Base-by-base conservation (phyloP, 2,888 invertebrate species). In the Pristionchus fissidentatus region DNA sequence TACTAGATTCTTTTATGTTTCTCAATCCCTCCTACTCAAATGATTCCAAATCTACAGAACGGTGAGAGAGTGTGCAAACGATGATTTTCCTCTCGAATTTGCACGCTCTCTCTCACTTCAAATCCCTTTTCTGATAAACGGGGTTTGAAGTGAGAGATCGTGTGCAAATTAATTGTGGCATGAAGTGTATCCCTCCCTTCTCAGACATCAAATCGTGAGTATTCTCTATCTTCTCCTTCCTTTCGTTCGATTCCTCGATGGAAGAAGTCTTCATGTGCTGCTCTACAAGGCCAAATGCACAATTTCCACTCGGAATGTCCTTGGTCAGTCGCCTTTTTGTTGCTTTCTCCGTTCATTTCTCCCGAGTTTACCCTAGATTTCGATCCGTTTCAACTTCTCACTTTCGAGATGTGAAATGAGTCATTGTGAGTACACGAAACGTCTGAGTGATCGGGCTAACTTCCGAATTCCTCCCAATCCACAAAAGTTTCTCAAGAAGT, bases 251-350 rank as follows among this genome's bases (percentile, higher is more conserved):
- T 55, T 38, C 78, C 78, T 78, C 49, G 78, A 43, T 60, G 60
- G 60, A 80, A 80, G 80, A 80, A 80, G 55, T 80, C 57, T 2
- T 29, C 60, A 0, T 57, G 80, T 60, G 3, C 60, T n/a, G 80
- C 60, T 13, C 78, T 78, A 10, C 78, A 78, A 55, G 78, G 78
- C 32, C 78, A 78, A n/a, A 78, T 78, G 32, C 49, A 78, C 78
- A 78, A 41, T 38, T 49, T 78, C 78, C 43, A 78, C 19, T 52
- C 78, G 7, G 78, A 78, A 52, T 78, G 78, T 55, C 78, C 78
- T 55, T 78, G 78, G 78, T 78, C 32, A 32, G 78, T 77, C 5
- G 15, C 22, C n/a, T 66, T 38, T n/a, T n/a, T n/a, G n/a, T n/a
- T n/a, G n/a, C n/a, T n/a, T n/a, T n/a, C 19, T 66, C 38, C 55